Percentiles rank a stretch among this genome's conserved stretches.
Conservation (phyloP, 2,113 vertebrate genomes). For the Periophthalmodon schlosseri region DNA sequence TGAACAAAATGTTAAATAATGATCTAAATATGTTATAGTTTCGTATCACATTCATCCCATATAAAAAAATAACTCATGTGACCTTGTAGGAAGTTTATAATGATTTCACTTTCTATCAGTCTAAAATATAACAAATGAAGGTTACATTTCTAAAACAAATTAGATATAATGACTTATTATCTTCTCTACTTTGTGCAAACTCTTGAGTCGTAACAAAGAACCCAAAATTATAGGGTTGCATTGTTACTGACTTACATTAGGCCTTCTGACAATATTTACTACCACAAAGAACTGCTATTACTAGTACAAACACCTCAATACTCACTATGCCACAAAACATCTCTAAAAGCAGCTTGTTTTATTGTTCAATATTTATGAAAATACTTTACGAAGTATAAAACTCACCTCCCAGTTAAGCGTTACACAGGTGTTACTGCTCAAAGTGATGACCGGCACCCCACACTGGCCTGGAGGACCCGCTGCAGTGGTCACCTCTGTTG, state of each 20-base stretch:
- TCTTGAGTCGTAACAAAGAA: not conserved
- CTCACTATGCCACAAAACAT: not conserved
- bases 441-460: slow-evolving; percentile 83
- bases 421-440: slow-evolving; percentile 84
- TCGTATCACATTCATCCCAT: not conserved
- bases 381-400: not conserved
- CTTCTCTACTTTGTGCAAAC: not conserved
- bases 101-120: not conserved
- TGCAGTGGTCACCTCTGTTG: slow-evolving; percentile 87
- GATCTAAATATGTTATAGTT: no score
- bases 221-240: not conserved
- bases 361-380: not conserved
- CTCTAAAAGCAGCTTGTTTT: not conserved
- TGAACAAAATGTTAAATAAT: slow-evolving; percentile 15
- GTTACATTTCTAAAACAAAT: not conserved
- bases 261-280: not conserved
- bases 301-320: not conserved
- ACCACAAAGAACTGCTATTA: not conserved
- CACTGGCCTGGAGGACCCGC: slow-evolving; percentile 93
- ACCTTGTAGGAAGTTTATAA: no score
- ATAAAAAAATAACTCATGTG: not conserved
- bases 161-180: no score
- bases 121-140: not conserved
- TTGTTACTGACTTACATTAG: not conserved
- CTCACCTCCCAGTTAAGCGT: slow-evolving; percentile 95